phyloP scores from a whole-genome alignment of 2,888 invertebrate species.

The Linnaemya vulpina region DNA sequence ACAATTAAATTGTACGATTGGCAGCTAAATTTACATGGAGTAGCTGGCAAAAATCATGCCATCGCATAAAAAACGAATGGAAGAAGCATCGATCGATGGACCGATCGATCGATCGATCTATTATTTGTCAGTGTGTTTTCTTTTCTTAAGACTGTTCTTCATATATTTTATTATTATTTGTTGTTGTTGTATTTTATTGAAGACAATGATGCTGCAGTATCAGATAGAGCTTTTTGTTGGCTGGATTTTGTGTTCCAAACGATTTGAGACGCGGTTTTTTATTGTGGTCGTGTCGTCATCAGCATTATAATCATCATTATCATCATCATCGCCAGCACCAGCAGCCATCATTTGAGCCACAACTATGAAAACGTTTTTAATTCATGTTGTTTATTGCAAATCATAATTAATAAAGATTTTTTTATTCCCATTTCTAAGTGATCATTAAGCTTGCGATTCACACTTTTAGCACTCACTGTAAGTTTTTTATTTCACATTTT shows the following conservation, averaged over 20 bases:
- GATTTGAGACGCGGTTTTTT: slow-evolving; percentile 39
- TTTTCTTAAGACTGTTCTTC: neutral
- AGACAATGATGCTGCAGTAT: slow-evolving; percentile 53
- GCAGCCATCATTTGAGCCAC: slow-evolving; percentile 28
- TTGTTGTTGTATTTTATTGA: slow-evolving; percentile 30
- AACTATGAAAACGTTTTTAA: slow-evolving; percentile 56
- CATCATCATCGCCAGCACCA: slow-evolving; percentile 39
- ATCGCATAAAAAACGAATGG: slow-evolving; percentile 12
- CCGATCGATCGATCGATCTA: slow-evolving; percentile 48
- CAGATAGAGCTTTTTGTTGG: neutral
- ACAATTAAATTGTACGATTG: slow-evolving; percentile 58
- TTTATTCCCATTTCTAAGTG: slow-evolving; percentile 55
- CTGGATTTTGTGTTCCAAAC: slow-evolving; percentile 13
- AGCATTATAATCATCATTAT: slow-evolving; percentile 51
- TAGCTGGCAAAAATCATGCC: slow-evolving; percentile 40
- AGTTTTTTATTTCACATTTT: neutral
- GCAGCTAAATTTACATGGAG: slow-evolving; percentile 45
- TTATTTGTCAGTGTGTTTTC: slow-evolving; percentile 39
- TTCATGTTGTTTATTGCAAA: slow-evolving; percentile 64
- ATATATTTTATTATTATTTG: neutral
- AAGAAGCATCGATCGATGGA: slow-evolving; percentile 45
- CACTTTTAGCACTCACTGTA: slow-evolving; percentile 55
- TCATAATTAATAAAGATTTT: slow-evolving; percentile 63
- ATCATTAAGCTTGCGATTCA: slow-evolving; percentile 69
- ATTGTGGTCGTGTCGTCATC: slow-evolving; percentile 49